These are phyloP conservation scores for Callionymus lyra DNA, from an alignment of 2,113 vertebrate species.

Conservation along the genomic window DNA sequence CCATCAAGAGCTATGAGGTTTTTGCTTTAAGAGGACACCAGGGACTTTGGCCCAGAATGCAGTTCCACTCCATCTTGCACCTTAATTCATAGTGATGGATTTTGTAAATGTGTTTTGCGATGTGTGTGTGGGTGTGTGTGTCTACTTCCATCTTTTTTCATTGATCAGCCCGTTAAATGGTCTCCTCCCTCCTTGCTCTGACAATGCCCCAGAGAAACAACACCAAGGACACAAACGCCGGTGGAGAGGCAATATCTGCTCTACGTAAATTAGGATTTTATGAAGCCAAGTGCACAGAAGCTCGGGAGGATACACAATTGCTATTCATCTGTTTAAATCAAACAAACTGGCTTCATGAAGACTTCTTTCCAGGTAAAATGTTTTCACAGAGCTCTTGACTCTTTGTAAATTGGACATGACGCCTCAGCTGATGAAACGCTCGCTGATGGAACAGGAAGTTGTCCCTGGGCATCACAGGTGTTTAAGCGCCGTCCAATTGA, in stretches of 20 bases:
- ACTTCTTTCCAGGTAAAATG: too few relatives aligned
- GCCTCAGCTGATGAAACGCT: not conserved
- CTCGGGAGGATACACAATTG: too few relatives aligned
- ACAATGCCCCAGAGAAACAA: slow-evolving; percentile 27
- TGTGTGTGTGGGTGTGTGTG: not conserved
- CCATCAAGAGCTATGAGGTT: slow-evolving; percentile 5
- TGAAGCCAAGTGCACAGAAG: too few relatives aligned
- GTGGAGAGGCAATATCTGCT: slow-evolving; percentile 3
- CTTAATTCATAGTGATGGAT: slow-evolving; percentile 28
- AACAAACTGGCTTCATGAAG: too few relatives aligned
- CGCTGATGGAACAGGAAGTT: slow-evolving; percentile 35
- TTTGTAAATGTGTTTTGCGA: slow-evolving; percentile 4
- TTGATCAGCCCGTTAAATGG: slow-evolving; percentile 31
- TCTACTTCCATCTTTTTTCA: slow-evolving; percentile 12
- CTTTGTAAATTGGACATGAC: too few relatives aligned
- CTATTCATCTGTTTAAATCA: too few relatives aligned
- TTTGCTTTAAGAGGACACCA: slow-evolving; percentile 6
- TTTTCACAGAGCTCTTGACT: too few relatives aligned
- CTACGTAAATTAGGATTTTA: not conserved
- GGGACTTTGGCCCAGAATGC: slow-evolving; percentile 14
- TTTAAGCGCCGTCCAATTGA: slow-evolving; percentile 45
- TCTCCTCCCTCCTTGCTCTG: slow-evolving; percentile 11
- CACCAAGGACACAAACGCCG: slow-evolving; percentile 30
- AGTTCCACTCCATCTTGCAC: slow-evolving; percentile 26
- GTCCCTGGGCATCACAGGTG: slow-evolving; percentile 50